Percentiles rank a stretch among this genome's conserved stretches.
phyloP scores from a whole-genome alignment of 2,888 invertebrate species.

The Griposia aprilina region DNA sequence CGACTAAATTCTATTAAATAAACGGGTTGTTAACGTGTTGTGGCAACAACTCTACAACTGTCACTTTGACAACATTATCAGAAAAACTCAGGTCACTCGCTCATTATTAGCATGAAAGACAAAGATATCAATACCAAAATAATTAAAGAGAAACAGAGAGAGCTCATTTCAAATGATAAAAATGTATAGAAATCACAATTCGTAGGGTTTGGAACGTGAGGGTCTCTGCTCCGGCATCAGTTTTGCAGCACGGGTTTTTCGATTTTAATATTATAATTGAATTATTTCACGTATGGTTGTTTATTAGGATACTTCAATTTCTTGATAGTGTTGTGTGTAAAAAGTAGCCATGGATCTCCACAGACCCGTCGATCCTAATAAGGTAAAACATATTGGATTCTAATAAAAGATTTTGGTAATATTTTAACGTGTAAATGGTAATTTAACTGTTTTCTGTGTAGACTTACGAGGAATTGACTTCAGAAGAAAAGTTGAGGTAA shows the following conservation, averaged over 20 bases:
- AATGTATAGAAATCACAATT: background rate
- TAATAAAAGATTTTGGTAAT: constrained; percentile 42
- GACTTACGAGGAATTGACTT: constrained; percentile 94
- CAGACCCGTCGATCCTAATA: constrained; percentile 87
- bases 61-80: constrained; percentile 51
- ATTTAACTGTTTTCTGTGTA: constrained; percentile 80
- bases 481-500: constrained; percentile 94
- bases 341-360: constrained; percentile 85
- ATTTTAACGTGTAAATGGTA: constrained; percentile 49
- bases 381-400: constrained; percentile 75
- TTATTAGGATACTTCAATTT: constrained; percentile 28
- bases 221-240: constrained; percentile 40
- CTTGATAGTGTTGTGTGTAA: constrained; percentile 45
- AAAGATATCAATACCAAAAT: background rate
- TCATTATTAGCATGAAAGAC: constrained; percentile 11
- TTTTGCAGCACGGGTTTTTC: constrained; percentile 44
- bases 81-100: background rate
- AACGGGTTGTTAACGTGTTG: background rate
- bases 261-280: constrained; percentile 56
- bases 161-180: constrained; percentile 6
- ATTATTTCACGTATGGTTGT: constrained; percentile 57
- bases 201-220: constrained; percentile 20
- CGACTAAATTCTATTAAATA: background rate
- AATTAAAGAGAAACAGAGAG: constrained; percentile 17
- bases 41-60: constrained; percentile 26